Evolutionary conservation across 1,140 invertebrate genomes (phyloP).

Genomic region (Pogonomyrmex barbatus): DNA sequence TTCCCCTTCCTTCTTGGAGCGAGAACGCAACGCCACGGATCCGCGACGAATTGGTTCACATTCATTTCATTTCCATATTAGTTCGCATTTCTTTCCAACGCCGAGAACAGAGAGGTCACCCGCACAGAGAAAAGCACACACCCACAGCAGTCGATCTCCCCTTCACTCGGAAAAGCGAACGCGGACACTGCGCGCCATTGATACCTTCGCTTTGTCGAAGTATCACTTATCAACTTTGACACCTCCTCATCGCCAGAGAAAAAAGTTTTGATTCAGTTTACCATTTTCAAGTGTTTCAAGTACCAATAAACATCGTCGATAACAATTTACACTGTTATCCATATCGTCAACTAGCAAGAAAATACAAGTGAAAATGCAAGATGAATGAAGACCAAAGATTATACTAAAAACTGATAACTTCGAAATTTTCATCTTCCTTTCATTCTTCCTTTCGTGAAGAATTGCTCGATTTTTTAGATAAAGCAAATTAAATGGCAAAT

Average conservation of each 20-base stretch:
- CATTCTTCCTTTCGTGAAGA: too few species aligned
- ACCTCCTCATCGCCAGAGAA: background rate
- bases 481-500: background rate
- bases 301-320: background rate
- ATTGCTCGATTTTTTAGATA: background rate
- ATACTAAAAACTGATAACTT: background rate
- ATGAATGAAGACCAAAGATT: too few species aligned
- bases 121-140: conserved; percentile 12
- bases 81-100: conserved; percentile 33
- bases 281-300: background rate
- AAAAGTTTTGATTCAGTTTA: background rate
- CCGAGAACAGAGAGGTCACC: conserved; percentile 35
- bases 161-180: conserved; percentile 57
- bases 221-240: conserved; percentile 46
- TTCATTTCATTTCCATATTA: conserved; percentile 41
- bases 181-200: conserved; percentile 26
- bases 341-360: too few species aligned
- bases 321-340: background rate
- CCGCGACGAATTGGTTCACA: conserved; percentile 34
- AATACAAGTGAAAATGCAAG: background rate
- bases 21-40: conserved; percentile 7
- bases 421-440: too few species aligned
- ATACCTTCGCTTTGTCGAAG: conserved; percentile 45
- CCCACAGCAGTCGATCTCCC: conserved; percentile 48
- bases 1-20: background rate